Percentiles rank a stretch among this genome's conserved stretches.
These are phyloP conservation scores for Cheiracanthium punctorium DNA, from an alignment of 2,888 invertebrate species.

Conservation along the genomic window DNA sequence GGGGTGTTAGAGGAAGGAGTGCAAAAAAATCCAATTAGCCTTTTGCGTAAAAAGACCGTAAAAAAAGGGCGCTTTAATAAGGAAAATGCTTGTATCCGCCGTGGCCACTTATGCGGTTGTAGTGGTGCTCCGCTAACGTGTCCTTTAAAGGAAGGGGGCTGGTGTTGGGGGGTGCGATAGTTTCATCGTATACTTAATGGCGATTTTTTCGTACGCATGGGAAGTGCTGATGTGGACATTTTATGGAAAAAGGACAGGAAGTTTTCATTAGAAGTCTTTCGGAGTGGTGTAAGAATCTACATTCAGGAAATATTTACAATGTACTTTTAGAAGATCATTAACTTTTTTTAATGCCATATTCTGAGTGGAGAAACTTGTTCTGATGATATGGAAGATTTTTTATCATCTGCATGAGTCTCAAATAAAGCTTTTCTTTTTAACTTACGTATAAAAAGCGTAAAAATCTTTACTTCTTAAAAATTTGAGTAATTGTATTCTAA, in stretches of 20 bases:
- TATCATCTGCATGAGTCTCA: too few relatives aligned
- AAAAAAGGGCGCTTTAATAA: slow-evolving; percentile 44
- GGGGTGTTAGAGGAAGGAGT: neutral
- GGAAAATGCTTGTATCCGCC: slow-evolving; percentile 30
- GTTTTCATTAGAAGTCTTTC: slow-evolving; percentile 2
- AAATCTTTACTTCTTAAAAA: too few relatives aligned
- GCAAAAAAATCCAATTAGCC: slow-evolving; percentile 20
- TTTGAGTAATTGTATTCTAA: too few relatives aligned
- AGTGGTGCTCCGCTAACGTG: neutral
- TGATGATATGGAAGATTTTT: too few relatives aligned
- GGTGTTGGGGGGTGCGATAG: neutral
- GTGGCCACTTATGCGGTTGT: slow-evolving; percentile 18
- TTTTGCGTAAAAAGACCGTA: slow-evolving; percentile 31
- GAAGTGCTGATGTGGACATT: neutral
- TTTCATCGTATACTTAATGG: neutral
- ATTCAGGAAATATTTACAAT: neutral
- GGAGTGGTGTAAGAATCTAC: neutral
- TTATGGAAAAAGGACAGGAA: slow-evolving; percentile 3
- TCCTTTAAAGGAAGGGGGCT: neutral
- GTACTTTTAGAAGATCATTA: neutral
- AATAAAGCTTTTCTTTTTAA: too few relatives aligned
- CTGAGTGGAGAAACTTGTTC: too few relatives aligned
- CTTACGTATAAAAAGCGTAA: too few relatives aligned
- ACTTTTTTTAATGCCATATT: too few relatives aligned
- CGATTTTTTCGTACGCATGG: neutral